A percentile compares a stretch with the other conserved stretches of the same genome.
phyloP scores from a whole-genome alignment of 2,888 invertebrate species.

The Entomobrya multifasciata region DNA sequence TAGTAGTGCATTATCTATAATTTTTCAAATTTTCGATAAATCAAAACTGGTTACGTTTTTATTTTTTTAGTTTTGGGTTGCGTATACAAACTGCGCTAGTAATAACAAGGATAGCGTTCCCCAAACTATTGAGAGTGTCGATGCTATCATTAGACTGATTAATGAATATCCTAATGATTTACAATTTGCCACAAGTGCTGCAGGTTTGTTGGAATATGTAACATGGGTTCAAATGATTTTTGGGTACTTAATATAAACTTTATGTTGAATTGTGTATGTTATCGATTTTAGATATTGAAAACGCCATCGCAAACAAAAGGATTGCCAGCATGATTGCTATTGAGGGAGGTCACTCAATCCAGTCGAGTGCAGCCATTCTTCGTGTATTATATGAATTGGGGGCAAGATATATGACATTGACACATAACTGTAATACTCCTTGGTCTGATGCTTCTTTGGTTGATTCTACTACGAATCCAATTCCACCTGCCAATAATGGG shows the following conservation, averaged over 20 bases:
- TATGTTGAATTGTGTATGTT: no score
- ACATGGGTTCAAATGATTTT: neutral
- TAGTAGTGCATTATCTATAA: neutral
- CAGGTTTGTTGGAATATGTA: no score
- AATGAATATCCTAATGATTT: constrained; percentile 83
- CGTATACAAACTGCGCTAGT: constrained; percentile 85
- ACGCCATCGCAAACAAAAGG: constrained; percentile 82
- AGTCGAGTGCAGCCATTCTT: constrained; percentile 92
- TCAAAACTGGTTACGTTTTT: no score
- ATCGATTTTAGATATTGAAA: constrained; percentile 82
- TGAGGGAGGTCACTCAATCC: constrained; percentile 95
- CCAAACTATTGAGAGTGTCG: constrained; percentile 86
- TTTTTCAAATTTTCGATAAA: neutral
- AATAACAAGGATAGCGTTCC: constrained; percentile 87
- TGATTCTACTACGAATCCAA: constrained; percentile 60
- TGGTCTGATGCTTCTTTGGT: constrained; percentile 84
- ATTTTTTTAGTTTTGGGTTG: constrained; percentile 84
- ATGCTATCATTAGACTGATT: constrained; percentile 85
- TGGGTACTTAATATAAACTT: no score
- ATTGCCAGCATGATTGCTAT: constrained; percentile 87
- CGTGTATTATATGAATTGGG: constrained; percentile 94
- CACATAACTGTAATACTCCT: constrained; percentile 94
- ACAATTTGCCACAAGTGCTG: constrained; percentile 83
- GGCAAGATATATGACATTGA: constrained; percentile 93
- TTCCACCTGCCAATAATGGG: constrained; percentile 71